phyloP scores from a whole-genome alignment of 2,113 vertebrate species.

The Brachypodius melanocephalos region DNA sequence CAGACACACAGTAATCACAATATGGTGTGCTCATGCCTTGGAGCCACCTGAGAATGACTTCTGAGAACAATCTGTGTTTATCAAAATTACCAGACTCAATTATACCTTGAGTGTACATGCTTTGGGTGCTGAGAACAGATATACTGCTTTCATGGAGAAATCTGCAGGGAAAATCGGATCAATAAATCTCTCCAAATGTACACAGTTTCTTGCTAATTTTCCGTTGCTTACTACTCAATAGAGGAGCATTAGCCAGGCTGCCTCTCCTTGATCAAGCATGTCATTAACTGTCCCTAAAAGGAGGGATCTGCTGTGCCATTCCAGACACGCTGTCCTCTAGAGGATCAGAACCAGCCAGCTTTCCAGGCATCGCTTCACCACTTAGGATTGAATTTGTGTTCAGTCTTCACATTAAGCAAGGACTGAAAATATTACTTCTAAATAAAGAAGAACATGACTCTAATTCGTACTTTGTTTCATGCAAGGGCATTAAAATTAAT shows the following conservation, averaged over 20 bases:
- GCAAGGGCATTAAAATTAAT: conserved; percentile 40
- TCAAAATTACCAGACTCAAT: neutral
- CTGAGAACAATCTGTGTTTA: neutral
- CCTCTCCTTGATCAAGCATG: neutral
- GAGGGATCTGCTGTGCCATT: neutral
- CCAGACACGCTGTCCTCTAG: neutral
- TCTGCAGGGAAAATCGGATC: neutral
- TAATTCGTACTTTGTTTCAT: neutral
- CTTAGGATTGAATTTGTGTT: neutral
- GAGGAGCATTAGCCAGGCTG: neutral
- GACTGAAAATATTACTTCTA: conserved; percentile 19
- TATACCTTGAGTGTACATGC: neutral
- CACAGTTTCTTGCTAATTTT: neutral
- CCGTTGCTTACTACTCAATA: neutral
- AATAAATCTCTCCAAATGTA: neutral
- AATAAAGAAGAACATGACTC: neutral
- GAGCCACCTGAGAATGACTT: neutral
- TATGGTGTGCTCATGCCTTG: neutral
- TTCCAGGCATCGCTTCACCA: neutral
- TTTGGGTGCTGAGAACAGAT: neutral
- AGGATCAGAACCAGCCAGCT: neutral
- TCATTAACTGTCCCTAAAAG: neutral
- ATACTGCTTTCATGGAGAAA: neutral
- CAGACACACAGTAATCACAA: neutral
- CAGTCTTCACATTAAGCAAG: neutral